Conservation (phyloP, 2,113 vertebrate genomes). For the Oplegnathus fasciatus region DNA sequence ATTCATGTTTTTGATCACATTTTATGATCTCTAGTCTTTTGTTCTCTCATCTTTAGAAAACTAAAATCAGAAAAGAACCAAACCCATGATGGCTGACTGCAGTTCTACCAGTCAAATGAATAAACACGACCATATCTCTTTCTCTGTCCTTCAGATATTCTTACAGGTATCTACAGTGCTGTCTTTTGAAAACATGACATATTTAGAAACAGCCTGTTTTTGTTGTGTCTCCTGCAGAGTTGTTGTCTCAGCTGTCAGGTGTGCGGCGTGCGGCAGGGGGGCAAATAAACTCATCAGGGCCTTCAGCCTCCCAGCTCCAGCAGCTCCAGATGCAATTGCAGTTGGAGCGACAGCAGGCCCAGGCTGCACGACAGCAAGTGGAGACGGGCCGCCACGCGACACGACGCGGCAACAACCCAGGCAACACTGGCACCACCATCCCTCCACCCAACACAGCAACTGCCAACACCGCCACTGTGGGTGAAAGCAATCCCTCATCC, state of each 20-base stretch:
- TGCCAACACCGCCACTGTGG: constrained; percentile 86
- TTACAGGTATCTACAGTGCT: neutral
- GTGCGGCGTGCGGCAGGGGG: constrained; percentile 97
- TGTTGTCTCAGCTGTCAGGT: constrained; percentile 98
- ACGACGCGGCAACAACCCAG: constrained; percentile 91
- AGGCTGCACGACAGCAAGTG: constrained; percentile 96
- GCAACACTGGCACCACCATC: constrained; percentile 90
- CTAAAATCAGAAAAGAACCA: neutral
- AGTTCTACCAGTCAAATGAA: too few relatives aligned
- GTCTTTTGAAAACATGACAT: constrained; percentile 11
- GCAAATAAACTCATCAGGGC: constrained; percentile 97
- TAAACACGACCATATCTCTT: too few relatives aligned
- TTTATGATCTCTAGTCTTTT: neutral
- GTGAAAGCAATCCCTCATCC: constrained; percentile 91
- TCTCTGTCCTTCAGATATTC: neutral
- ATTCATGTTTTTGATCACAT: neutral
- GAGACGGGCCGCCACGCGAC: constrained; percentile 95
- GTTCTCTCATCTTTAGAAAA: neutral
- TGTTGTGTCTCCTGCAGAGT: constrained; percentile 86
- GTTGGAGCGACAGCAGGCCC: constrained; percentile 96
- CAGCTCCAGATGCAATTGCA: constrained; percentile 99
- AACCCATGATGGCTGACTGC: neutral
- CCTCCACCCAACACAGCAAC: constrained; percentile 89
- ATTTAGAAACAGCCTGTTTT: constrained; percentile 5
- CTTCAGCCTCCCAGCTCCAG: constrained; percentile 97